Base-by-base conservation (phyloP, 1,140 invertebrate species). In the Orchesella cincta region DNA sequence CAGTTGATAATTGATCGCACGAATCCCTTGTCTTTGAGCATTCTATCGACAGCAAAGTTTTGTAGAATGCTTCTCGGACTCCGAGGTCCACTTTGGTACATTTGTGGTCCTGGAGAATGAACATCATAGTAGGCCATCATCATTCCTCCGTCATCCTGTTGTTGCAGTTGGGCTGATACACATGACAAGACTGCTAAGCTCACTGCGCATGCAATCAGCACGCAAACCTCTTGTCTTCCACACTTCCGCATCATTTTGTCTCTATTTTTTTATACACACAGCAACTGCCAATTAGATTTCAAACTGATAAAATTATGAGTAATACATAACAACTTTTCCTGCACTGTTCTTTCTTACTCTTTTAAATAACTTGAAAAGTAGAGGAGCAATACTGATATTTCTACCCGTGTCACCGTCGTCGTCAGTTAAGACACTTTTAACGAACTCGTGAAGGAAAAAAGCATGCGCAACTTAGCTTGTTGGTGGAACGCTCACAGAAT, bases 1-100 rank as follows among this genome's bases (percentile, higher is more conserved):
- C 82, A 83, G 74, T 83, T 80, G 67, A 83, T 82, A 36, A 82
- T 78, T 20, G 75, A 78, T 1, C 71, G 39, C n/a, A 83, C 81
- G 70, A 82, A 83, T 36, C 76, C 76, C 23, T 79, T 76, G 73
- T 83, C 82, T 33, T 79, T 75, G 1, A 83, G 77, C 73, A 80
- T 80, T 12, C 80, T 71, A 23, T 83, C 81, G 12, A 82, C 79
- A 20, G 81, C 81, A 28, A 82, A 76, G 76, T 80, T 78, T 46
- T 82, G 81, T 0, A 82, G 71, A 76, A 81, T 80, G 36, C 77
- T 81, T 73, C 35, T 39, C 20, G 39, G 34, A 26, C 23, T 14
- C 23, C 71, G 18, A 12, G 29, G 14, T 12, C 54, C 26, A n/a
- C 14, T 57, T 16, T 57, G 14, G 23, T 57, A 57, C 12, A 57